Conservation (phyloP, 92 coral and sea anemone genomes). For the Ricordea florida region DNA sequence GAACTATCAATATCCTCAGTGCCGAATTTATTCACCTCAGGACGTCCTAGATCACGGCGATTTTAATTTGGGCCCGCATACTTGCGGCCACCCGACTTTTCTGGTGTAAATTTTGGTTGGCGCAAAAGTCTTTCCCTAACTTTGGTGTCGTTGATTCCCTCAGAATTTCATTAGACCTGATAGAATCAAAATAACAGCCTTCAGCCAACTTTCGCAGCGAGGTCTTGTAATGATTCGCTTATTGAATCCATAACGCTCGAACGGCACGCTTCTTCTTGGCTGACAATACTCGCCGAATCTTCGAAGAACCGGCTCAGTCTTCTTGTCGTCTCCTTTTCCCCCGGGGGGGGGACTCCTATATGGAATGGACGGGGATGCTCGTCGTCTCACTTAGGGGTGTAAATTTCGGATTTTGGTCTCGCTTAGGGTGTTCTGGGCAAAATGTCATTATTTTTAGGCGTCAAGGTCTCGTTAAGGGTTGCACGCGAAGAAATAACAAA, state of each 20-base stretch:
- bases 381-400: no score
- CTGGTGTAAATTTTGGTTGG: slow-evolving; percentile 27
- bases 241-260: slow-evolving; percentile 45
- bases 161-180: slow-evolving; percentile 53
- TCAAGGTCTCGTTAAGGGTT: no score
- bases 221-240: slow-evolving; percentile 60
- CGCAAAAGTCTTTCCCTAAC: slow-evolving; percentile 60
- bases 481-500: no score
- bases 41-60: no score
- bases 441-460: no score
- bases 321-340: background rate
- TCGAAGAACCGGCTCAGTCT: slow-evolving; percentile 20
- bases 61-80: slow-evolving; percentile 50
- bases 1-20: background rate
- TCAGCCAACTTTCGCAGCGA: slow-evolving; percentile 58
- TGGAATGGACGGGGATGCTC: no score
- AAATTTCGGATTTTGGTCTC: slow-evolving; percentile 42
- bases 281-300: slow-evolving; percentile 49
- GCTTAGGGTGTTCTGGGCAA: no score
- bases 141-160: slow-evolving; percentile 51
- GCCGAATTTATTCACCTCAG: slow-evolving; percentile 9
- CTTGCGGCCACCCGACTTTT: slow-evolving; percentile 48
- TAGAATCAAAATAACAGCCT: slow-evolving; percentile 40
- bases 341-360: no score
- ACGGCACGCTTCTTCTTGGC: slow-evolving; percentile 59